Conservation (phyloP, 2,113 vertebrate species). For the Bubo blakistoni region DNA sequence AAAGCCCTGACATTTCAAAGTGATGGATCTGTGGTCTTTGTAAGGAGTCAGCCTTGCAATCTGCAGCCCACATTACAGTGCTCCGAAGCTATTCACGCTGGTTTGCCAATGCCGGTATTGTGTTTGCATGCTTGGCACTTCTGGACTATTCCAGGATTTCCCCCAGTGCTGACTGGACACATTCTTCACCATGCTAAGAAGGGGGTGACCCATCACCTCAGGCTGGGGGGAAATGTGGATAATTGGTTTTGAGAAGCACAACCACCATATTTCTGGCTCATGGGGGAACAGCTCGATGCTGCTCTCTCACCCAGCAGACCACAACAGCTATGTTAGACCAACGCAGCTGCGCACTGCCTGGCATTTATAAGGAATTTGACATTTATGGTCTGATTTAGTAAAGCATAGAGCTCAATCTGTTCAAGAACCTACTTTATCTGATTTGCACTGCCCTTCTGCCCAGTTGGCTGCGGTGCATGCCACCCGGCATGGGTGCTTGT, state of each 20-base stretch:
- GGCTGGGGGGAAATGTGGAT: not conserved
- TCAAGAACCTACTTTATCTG: not conserved
- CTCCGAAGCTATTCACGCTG: not conserved
- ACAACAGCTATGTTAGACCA: not conserved
- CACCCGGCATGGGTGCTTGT: not conserved
- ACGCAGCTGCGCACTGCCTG: not conserved
- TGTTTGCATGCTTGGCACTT: conserved; percentile 10
- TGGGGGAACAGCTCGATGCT: not conserved
- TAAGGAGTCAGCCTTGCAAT: conserved; percentile 16
- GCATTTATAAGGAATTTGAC: conserved; percentile 61
- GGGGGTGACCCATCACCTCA: not conserved
- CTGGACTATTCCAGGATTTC: conserved; percentile 37
- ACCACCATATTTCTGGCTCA: not conserved
- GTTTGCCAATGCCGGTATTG: not conserved
- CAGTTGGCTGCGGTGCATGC: not conserved
- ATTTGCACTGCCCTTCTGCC: not conserved
- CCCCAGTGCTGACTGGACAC: not conserved
- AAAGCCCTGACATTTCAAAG: conserved; percentile 47
- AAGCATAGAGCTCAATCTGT: conserved; percentile 28
- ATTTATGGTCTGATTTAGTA: conserved; percentile 40
- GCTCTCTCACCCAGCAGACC: not conserved
- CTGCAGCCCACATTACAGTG: conserved; percentile 20
- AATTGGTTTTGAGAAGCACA: not conserved
- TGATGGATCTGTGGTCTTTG: conserved; percentile 36
- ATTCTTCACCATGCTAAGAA: conserved; percentile 10